Conservation (phyloP, 2,888 invertebrate genomes). For the Bombylius discolor region DNA sequence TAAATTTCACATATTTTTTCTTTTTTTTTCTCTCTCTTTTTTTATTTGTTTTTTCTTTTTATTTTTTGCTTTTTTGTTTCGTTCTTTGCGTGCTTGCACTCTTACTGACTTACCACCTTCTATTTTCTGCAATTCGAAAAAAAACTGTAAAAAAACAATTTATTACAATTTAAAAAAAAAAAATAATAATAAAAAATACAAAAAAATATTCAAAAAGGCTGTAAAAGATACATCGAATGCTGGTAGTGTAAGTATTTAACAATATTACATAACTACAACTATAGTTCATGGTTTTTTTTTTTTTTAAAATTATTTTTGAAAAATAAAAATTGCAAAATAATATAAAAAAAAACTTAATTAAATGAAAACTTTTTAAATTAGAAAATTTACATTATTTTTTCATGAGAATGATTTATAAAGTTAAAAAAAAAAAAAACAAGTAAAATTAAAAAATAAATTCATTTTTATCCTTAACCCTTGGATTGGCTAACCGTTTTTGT, state of each 20-base stretch:
- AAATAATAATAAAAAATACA: conserved; percentile 11
- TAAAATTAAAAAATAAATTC: too few species aligned
- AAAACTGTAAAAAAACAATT: conserved; percentile 16
- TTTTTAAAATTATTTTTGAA: too few species aligned
- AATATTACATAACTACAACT: background rate
- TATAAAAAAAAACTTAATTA: too few species aligned
- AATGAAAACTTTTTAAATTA: too few species aligned
- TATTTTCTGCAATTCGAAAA: conserved; percentile 5
- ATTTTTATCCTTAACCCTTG: too few species aligned
- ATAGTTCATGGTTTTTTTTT: too few species aligned
- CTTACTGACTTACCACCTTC: background rate
- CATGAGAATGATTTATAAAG: too few species aligned
- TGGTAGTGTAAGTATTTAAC: conserved; percentile 48
- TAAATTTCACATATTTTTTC: too few species aligned
- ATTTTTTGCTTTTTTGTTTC: background rate
- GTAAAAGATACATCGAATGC: conserved; percentile 57
- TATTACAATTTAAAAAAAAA: conserved; percentile 14
- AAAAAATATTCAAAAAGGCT: conserved; percentile 39
- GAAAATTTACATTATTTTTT: too few species aligned
- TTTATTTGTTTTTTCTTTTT: background rate
- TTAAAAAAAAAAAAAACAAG: too few species aligned
- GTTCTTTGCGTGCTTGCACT: conserved; percentile 9
- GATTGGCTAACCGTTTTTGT: too few species aligned
- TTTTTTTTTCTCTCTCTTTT: background rate
- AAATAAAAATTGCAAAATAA: too few species aligned